These are phyloP conservation scores for Capromys pilorides DNA, from an alignment of 2,797 vertebrate species.

Conservation along the genomic window DNA sequence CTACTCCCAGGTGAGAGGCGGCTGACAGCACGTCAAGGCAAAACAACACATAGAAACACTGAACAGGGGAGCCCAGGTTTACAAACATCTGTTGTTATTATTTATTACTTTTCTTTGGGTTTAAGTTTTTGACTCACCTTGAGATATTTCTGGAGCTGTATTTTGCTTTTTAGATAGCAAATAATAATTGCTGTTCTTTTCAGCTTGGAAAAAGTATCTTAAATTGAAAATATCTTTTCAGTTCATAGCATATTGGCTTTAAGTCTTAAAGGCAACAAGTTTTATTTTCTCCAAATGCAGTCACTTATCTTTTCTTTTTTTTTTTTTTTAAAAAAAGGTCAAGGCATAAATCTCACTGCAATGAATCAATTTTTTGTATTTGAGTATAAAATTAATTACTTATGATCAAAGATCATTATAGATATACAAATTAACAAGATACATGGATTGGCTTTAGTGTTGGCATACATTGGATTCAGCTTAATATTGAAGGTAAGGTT, in stretches of 20 bases:
- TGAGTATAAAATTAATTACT: conserved; percentile 37
- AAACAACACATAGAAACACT: conserved; percentile 91
- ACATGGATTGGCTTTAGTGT: neutral
- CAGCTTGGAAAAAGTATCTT: conserved; percentile 73
- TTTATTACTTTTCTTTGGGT: conserved; percentile 85
- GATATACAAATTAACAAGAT: conserved; percentile 9
- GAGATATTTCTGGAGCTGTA: conserved; percentile 81
- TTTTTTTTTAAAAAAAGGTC: neutral
- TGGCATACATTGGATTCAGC: conserved; percentile 3
- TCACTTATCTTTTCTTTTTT: conserved; percentile 64
- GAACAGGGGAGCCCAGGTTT: conserved; percentile 87
- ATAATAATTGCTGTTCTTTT: conserved; percentile 77
- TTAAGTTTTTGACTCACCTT: conserved; percentile 83
- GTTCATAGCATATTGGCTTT: conserved; percentile 65
- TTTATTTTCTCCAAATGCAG: conserved; percentile 58
- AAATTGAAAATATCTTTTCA: conserved; percentile 74
- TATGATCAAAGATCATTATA: neutral
- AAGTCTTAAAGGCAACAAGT: conserved; percentile 72
- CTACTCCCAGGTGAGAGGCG: conserved; percentile 97
- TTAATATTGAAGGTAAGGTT: conserved; percentile 17
- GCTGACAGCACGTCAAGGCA: conserved; percentile 94
- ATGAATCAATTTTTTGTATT: neutral
- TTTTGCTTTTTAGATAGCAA: conserved; percentile 76
- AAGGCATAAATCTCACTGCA: neutral
- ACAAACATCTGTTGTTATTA: conserved; percentile 90